phyloP scores from a whole-genome alignment of 1,140 invertebrate genomes.

The Cyrtorhinus lividipennis region DNA sequence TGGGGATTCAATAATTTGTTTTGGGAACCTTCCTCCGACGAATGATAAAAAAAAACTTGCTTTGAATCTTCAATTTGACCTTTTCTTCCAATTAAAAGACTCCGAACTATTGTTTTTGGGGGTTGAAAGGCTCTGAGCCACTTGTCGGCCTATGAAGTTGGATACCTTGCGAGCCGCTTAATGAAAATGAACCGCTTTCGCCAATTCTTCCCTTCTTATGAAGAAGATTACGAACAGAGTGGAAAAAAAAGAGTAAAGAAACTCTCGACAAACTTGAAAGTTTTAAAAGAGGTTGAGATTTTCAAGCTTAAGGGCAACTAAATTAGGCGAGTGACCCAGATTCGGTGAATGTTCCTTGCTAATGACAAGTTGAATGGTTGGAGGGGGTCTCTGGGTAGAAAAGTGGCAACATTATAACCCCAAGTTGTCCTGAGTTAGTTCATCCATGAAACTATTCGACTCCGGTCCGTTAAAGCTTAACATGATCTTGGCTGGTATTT shows the following conservation, averaged over 20 bases:
- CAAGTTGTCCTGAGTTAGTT: background rate
- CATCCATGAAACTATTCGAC: background rate
- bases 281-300: background rate
- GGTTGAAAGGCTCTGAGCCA: too few relatives aligned
- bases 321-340: background rate
- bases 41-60: too few relatives aligned
- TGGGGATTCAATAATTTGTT: too few relatives aligned
- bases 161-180: too few relatives aligned
- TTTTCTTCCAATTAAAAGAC: too few relatives aligned
- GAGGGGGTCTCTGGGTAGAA: background rate
- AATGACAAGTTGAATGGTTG: background rate
- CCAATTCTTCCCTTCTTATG: too few relatives aligned
- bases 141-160: too few relatives aligned
- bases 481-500: background rate
- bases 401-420: background rate
- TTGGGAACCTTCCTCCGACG: too few relatives aligned
- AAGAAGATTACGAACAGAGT: too few relatives aligned
- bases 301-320: background rate
- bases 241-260: background rate
- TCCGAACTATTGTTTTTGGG: too few relatives aligned
- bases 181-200: too few relatives aligned
- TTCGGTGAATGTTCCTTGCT: background rate
- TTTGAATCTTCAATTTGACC: too few relatives aligned
- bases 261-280: background rate
- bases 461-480: background rate